Percentiles rank a stretch among this genome's conserved stretches.
Conservation (phyloP, 37 sponge, comb jelly and placozoan species). For the Lycopodina hypogea region DNA sequence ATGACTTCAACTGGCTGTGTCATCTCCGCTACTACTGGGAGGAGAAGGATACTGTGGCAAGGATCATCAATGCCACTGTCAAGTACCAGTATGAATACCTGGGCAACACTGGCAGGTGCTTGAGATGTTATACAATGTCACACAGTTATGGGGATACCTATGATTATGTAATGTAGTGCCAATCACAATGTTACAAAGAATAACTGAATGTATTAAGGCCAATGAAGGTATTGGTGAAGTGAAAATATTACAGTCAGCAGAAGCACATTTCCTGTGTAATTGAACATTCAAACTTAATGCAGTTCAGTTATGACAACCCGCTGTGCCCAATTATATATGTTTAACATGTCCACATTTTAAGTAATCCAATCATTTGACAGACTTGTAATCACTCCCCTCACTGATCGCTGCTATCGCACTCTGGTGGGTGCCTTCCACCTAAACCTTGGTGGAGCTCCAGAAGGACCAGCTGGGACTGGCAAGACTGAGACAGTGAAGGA, state of each 20-base stretch:
- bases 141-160: not conserved
- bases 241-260: too few relatives aligned
- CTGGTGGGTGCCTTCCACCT: constrained; percentile 97
- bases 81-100: constrained; percentile 96
- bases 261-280: too few relatives aligned
- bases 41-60: constrained; percentile 61
- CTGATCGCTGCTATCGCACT: constrained; percentile 99
- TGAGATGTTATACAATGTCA: too few relatives aligned
- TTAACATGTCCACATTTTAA: too few relatives aligned
- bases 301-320: too few relatives aligned
- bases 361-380: constrained; percentile 32
- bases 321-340: too few relatives aligned
- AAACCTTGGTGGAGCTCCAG: constrained; percentile 96
- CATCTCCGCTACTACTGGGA: constrained; percentile 99
- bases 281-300: too few relatives aligned
- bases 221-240: too few relatives aligned
- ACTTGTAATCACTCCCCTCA: constrained; percentile 98
- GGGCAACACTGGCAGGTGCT: constrained; percentile 95
- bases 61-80: constrained; percentile 91
- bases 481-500: constrained; percentile 80
- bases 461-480: constrained; percentile 98
- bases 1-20: constrained; percentile 96
- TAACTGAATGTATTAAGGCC: too few relatives aligned
- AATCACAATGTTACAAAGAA: too few relatives aligned
- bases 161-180: not conserved